These are phyloP conservation scores for Tautogolabrus adspersus DNA, from an alignment of 2,113 vertebrate genomes.

Conservation along the genomic window DNA sequence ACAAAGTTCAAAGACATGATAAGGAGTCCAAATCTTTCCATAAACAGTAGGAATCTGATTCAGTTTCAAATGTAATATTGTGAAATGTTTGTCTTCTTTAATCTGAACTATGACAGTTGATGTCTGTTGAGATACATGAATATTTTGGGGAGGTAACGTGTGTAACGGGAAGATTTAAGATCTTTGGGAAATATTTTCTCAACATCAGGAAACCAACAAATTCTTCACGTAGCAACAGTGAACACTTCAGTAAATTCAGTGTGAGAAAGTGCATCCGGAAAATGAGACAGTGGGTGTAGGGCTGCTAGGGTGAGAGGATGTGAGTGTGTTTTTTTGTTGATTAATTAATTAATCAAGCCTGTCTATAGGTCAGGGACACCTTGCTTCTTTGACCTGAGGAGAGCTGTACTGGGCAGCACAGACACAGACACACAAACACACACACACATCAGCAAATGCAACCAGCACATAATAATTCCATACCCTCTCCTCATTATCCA, in stretches of 20 bases:
- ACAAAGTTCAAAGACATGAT: too few relatives aligned
- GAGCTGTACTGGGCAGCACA: conserved; percentile 45
- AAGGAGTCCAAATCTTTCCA: not conserved
- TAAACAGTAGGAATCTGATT: not conserved
- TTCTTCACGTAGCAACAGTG: not conserved
- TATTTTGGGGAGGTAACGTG: not conserved
- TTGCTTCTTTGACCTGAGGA: conserved; percentile 61
- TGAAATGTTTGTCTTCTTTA: not conserved
- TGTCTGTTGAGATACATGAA: not conserved
- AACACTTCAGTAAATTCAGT: conserved; percentile 11
- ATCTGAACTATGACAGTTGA: not conserved
- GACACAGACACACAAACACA: conserved; percentile 10
- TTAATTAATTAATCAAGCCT: conserved; percentile 78
- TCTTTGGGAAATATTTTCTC: conserved; percentile 11
- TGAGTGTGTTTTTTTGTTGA: conserved; percentile 9
- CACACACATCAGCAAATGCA: conserved; percentile 13
- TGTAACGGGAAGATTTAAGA: conserved; percentile 9
- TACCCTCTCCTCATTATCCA: not conserved
- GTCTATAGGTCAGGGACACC: conserved; percentile 62
- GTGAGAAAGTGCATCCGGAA: conserved; percentile 18
- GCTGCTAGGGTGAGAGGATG: conserved; percentile 1
- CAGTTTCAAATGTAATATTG: not conserved
- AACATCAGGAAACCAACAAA: conserved; percentile 20
- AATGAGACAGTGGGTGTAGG: conserved; percentile 25
- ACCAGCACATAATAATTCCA: conserved; percentile 17